These are phyloP conservation scores for Prionchulus punctatus DNA, from an alignment of 2,888 invertebrate species.

Conservation along the genomic window DNA sequence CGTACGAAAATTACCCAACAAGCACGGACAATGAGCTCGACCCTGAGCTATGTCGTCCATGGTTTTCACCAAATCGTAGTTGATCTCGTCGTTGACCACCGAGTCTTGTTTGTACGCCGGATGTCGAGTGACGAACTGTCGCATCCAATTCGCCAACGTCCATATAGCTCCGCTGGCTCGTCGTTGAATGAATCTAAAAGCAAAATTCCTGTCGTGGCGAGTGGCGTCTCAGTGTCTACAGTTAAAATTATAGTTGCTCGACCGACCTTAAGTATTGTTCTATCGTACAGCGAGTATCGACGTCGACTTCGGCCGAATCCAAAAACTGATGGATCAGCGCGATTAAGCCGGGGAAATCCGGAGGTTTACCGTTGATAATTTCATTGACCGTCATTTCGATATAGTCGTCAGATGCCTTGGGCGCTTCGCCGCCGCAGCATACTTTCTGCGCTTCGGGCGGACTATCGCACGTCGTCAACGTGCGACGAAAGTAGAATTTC, in stretches of 20 bases:
- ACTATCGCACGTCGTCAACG: constrained; percentile 34
- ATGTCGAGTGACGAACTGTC: constrained; percentile 70
- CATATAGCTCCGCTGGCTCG: constrained; percentile 60
- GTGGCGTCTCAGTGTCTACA: not conserved
- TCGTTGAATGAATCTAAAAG: constrained; percentile 58
- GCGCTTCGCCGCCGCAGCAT: not conserved
- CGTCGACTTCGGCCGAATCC: constrained; percentile 87
- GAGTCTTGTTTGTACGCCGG: constrained; percentile 52
- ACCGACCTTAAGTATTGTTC: constrained; percentile 54
- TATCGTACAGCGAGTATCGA: constrained; percentile 91
- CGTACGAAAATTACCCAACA: constrained; percentile 26
- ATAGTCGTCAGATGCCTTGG: constrained; percentile 20
- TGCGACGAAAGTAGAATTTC: constrained; percentile 89
- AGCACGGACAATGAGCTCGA: constrained; percentile 23
- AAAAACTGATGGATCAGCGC: constrained; percentile 84
- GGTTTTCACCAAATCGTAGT: constrained; percentile 50
- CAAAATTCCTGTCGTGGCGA: not conserved
- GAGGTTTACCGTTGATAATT: constrained; percentile 65
- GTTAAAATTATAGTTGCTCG: too few relatives aligned
- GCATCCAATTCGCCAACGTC: constrained; percentile 87
- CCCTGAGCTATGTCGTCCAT: constrained; percentile 28
- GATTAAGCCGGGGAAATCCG: constrained; percentile 70
- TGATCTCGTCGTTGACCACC: constrained; percentile 64
- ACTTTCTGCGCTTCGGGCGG: constrained; percentile 15
- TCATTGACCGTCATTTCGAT: constrained; percentile 77